These are phyloP conservation scores for Oeneis ivallda DNA, from an alignment of 2,888 invertebrate species.

Conservation along the genomic window DNA sequence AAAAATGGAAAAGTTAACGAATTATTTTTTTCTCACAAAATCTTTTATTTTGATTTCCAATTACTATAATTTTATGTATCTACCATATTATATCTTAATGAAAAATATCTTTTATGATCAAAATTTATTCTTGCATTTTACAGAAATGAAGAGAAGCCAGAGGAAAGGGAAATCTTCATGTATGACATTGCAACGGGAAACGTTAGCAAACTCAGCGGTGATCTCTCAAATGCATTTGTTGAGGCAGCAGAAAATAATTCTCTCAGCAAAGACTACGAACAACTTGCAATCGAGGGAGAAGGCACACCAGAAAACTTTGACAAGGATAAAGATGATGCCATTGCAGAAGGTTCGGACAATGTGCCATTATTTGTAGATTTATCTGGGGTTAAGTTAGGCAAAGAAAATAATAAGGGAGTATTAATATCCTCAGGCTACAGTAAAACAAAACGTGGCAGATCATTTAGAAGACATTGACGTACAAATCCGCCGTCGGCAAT, in stretches of 20 bases:
- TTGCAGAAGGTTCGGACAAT: conserved; percentile 71
- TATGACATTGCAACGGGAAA: conserved; percentile 88
- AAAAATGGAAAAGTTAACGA: no score
- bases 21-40: no score
- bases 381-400: conserved; percentile 69
- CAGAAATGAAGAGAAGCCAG: conserved; percentile 73
- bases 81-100: no score
- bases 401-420: conserved; percentile 65
- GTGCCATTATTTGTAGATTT: conserved; percentile 79
- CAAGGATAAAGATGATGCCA: conserved; percentile 55
- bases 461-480: conserved; percentile 68
- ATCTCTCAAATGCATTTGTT: conserved; percentile 91
- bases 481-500: conserved; percentile 50
- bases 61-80: background rate
- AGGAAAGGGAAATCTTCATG: conserved; percentile 92
- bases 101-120: background rate
- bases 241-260: conserved; percentile 94
- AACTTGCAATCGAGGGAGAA: conserved; percentile 78
- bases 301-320: conserved; percentile 71
- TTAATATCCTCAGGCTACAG: conserved; percentile 78
- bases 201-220: conserved; percentile 90
- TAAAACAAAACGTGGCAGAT: conserved; percentile 78
- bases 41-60: background rate
- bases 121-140: conserved; percentile 41
- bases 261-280: conserved; percentile 83